Conservation (phyloP, 92 coral and sea anemone species). For the Pocillopora meandrina region DNA sequence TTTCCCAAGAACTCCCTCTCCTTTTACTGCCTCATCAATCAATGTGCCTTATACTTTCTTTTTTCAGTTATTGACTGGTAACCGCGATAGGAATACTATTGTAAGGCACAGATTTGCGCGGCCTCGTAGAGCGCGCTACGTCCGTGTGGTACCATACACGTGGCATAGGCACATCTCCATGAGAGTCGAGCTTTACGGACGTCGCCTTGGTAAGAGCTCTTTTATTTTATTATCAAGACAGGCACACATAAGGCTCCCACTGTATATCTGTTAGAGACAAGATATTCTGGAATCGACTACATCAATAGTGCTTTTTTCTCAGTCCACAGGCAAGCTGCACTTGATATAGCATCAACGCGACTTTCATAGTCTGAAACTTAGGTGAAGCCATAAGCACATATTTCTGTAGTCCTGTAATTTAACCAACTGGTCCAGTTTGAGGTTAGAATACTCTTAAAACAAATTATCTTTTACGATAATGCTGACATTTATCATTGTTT, state of each 20-base stretch:
- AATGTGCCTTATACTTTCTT: background rate
- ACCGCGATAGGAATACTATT: conserved; percentile 61
- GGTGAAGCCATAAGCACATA: too few relatives aligned
- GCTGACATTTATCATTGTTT: background rate
- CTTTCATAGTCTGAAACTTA: too few relatives aligned
- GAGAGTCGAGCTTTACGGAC: conserved; percentile 69
- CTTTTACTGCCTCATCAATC: too few relatives aligned
- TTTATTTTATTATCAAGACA: background rate
- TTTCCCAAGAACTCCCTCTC: background rate
- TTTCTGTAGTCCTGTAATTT: too few relatives aligned
- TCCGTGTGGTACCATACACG: conserved; percentile 57
- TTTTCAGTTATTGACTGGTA: conserved; percentile 56
- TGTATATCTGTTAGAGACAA: too few relatives aligned
- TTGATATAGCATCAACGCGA: too few relatives aligned
- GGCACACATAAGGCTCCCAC: background rate
- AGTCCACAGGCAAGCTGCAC: too few relatives aligned
- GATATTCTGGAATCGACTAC: too few relatives aligned
- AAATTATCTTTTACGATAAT: too few relatives aligned
- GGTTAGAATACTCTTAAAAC: too few relatives aligned
- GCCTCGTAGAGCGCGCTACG: conserved; percentile 55
- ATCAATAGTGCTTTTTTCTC: too few relatives aligned
- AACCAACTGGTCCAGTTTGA: too few relatives aligned
- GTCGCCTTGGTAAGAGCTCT: conserved; percentile 56
- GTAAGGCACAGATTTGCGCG: conserved; percentile 60
- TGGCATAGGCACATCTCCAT: conserved; percentile 70